Evolutionary conservation across 30 jellyfish, hydroid and myxozoan genomes (phyloP), one percentile per base, ranked within the genome.

Genomic region (Aurelia coerulea): DNA sequence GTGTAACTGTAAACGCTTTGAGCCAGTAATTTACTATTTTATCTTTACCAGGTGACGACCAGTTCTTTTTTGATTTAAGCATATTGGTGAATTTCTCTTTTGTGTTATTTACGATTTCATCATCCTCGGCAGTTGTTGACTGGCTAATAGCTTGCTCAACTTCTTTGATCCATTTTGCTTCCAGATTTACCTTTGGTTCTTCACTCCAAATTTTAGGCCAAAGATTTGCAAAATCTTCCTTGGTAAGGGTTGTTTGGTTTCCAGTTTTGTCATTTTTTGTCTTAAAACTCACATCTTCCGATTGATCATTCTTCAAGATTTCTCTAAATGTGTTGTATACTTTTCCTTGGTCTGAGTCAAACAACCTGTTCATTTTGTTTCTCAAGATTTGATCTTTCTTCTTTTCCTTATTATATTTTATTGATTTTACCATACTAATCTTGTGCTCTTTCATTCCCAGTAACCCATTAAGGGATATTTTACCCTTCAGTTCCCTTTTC

Each of bases 91-190:
- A 49, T 49, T n/a, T 73, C 49, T n/a, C 53, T 74, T 10, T 53
- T 39, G 53, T 35, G 49, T 33, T 29, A 54, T 54, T 54, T 54
- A 54, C 66, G 17, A 54, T 54, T 54, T 54, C 66, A 54, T 54
- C 66, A 54, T 54, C 66, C 13, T 17, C 66, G 17, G 66, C 66
- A 10, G 17, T 54, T 54, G 66, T 54, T 54, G 66, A 10, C 66
- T 54, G 66, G 66, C 17, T 54, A 17, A 54, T 54, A 54, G 66
- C 66, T 54, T 54, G 66, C 66, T 54, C 66, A 54, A 54, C 66
- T 54, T 54, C 66, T 54, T 54, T 17, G 17, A 54, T 54, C 66
- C 66, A 54, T 10, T 54, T 54, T 54, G 66, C 66, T 54, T 17
- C 66, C 66, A 17, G 17, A 54, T 54, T 54, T 17, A 54, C 66